Percentiles rank a stretch among this genome's conserved stretches.
These are phyloP conservation scores for Mycetomoellerius zeteki DNA, from an alignment of 1,140 invertebrate species.

Conservation along the genomic window DNA sequence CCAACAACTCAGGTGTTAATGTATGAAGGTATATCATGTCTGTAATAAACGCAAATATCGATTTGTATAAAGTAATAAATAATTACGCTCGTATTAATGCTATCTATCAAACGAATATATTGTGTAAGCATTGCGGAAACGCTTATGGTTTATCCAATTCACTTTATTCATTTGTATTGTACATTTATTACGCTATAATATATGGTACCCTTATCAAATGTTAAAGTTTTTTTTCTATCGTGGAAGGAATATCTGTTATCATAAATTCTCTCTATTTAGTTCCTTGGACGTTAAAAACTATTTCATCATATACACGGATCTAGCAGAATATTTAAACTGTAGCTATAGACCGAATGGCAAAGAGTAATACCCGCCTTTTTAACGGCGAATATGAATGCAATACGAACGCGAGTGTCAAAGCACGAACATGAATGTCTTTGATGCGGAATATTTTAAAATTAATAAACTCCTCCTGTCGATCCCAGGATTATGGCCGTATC, in stretches of 20 bases:
- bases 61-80: constrained; percentile 13
- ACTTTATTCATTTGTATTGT: background rate
- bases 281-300: too few relatives aligned
- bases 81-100: constrained; percentile 1
- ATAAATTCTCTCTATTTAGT: too few relatives aligned
- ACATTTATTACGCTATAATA: too few relatives aligned
- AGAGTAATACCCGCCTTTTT: too few relatives aligned
- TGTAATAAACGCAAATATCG: background rate
- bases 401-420: background rate
- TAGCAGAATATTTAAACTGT: too few relatives aligned
- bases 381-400: background rate
- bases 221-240: too few relatives aligned
- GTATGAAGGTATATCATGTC: background rate
- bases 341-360: too few relatives aligned
- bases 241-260: too few relatives aligned
- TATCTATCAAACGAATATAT: background rate
- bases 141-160: background rate
- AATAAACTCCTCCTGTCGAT: background rate
- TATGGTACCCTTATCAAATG: too few relatives aligned
- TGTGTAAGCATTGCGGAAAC: background rate
- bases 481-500: background rate
- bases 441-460: background rate
- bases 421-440: background rate
- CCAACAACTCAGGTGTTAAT: constrained; percentile 12
- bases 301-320: too few relatives aligned